Conservation (phyloP, 2,113 vertebrate genomes). For the Bostrychus sinensis region DNA sequence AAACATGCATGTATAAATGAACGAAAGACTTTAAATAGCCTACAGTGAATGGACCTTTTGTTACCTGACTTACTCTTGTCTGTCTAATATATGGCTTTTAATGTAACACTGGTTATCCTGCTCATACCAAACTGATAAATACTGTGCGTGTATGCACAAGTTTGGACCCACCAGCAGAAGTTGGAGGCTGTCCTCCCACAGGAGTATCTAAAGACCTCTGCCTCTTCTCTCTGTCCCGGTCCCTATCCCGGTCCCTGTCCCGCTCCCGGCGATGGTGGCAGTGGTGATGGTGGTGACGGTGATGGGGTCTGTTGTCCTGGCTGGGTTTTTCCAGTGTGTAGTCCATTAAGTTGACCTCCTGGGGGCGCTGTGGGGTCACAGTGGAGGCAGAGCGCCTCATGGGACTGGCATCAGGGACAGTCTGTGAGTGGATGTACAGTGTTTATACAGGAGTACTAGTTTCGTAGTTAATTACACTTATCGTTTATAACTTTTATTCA, state of each 20-base stretch:
- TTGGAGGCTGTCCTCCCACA: constrained; percentile 71
- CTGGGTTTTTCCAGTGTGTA: constrained; percentile 81
- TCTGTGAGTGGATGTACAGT: constrained; percentile 68
- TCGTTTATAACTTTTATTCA: too few relatives aligned
- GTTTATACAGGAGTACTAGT: background rate
- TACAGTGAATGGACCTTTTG: too few relatives aligned
- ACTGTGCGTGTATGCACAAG: background rate
- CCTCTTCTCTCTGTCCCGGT: constrained; percentile 88
- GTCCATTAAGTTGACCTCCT: constrained; percentile 80
- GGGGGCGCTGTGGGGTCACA: constrained; percentile 85
- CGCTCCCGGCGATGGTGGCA: constrained; percentile 88
- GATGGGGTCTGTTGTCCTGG: constrained; percentile 80
- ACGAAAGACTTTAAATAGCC: too few relatives aligned
- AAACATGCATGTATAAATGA: too few relatives aligned
- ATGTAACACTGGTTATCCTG: too few relatives aligned
- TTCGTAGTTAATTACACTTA: too few relatives aligned
- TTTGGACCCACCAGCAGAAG: constrained; percentile 77
- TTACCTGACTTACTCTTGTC: too few relatives aligned
- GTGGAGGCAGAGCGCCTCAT: constrained; percentile 93
- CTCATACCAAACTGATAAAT: background rate
- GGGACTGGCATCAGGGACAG: constrained; percentile 85
- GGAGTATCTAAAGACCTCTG: constrained; percentile 89
- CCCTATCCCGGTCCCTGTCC: constrained; percentile 82
- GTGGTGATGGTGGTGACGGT: constrained; percentile 89
- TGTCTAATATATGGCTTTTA: too few relatives aligned